Percentiles rank a stretch among this genome's conserved stretches.
Evolutionary conservation across 1,140 invertebrate genomes (phyloP).

Genomic region (Cydia fagiglandana): DNA sequence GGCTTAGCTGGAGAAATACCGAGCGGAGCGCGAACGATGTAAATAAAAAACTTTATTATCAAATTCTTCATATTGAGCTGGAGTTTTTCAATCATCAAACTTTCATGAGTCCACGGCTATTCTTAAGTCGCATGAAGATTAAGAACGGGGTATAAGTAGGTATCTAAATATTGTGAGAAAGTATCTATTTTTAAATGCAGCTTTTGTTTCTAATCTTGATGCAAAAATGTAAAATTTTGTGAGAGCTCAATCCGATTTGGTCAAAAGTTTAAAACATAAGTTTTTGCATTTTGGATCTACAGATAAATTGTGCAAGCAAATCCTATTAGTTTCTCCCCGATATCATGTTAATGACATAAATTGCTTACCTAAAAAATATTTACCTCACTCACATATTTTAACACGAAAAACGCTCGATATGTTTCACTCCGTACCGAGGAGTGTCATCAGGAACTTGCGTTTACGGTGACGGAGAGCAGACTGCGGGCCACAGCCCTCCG

Average conservation of each 20-base stretch:
- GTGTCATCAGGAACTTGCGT: too few species aligned
- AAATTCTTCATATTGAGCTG: slow-evolving; percentile 10
- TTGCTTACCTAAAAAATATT: too few species aligned
- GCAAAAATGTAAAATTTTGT: background rate
- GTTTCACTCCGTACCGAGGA: too few species aligned
- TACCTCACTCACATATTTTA: too few species aligned
- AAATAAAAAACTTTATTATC: slow-evolving; percentile 10
- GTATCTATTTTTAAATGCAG: background rate
- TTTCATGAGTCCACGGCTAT: background rate
- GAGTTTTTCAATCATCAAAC: slow-evolving; percentile 14
- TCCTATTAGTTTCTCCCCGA: too few species aligned
- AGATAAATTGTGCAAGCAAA: too few species aligned
- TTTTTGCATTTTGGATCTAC: background rate
- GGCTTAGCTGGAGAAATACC: background rate
- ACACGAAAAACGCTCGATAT: too few species aligned
- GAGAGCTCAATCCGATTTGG: background rate
- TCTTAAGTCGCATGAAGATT: slow-evolving; percentile 12
- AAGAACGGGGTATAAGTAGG: background rate
- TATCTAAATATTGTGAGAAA: background rate
- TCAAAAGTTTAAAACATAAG: too few species aligned
- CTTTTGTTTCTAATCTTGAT: background rate
- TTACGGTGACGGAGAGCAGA: too few species aligned
- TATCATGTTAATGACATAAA: too few species aligned
- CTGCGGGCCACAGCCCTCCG: too few species aligned
- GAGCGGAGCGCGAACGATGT: background rate